These are phyloP conservation scores for Onychomys arenicola DNA, from an alignment of 2,797 vertebrate genomes.

Conservation along the genomic window DNA sequence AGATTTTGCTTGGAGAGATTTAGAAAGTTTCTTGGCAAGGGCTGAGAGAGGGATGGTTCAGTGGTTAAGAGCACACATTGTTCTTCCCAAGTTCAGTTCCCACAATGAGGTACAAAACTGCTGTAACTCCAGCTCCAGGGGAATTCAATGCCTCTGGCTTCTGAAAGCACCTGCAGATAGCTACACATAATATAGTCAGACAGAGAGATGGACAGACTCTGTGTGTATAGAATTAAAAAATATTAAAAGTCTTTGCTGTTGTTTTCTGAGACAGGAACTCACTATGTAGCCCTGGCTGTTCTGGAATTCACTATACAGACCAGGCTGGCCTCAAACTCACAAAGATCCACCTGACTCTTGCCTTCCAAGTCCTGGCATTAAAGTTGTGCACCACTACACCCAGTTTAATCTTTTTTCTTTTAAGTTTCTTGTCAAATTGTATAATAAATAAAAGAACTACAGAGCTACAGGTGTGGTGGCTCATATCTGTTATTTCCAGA, in stretches of 20 bases:
- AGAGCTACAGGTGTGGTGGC: neutral
- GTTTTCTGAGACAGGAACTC: neutral
- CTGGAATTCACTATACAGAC: neutral
- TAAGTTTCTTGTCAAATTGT: neutral
- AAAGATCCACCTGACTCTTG: neutral
- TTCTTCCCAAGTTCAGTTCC: neutral
- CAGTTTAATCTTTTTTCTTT: neutral
- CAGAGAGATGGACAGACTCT: neutral
- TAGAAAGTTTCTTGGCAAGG: constrained; percentile 30
- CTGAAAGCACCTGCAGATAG: neutral
- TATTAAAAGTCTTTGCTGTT: neutral
- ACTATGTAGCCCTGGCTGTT: neutral
- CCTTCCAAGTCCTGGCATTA: neutral
- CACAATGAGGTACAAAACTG: neutral
- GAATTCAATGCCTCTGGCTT: neutral
- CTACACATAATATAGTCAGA: neutral
- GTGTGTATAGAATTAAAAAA: neutral
- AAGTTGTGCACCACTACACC: neutral
- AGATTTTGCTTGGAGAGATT: constrained; percentile 35
- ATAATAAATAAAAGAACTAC: neutral
- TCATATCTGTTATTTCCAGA: neutral
- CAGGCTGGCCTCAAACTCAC: neutral
- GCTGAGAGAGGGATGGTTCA: neutral
- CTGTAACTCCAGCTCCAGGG: neutral
- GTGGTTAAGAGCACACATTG: neutral